These are phyloP conservation scores for Esox masquinongy DNA, from an alignment of 2,797 vertebrate species.

Conservation along the genomic window DNA sequence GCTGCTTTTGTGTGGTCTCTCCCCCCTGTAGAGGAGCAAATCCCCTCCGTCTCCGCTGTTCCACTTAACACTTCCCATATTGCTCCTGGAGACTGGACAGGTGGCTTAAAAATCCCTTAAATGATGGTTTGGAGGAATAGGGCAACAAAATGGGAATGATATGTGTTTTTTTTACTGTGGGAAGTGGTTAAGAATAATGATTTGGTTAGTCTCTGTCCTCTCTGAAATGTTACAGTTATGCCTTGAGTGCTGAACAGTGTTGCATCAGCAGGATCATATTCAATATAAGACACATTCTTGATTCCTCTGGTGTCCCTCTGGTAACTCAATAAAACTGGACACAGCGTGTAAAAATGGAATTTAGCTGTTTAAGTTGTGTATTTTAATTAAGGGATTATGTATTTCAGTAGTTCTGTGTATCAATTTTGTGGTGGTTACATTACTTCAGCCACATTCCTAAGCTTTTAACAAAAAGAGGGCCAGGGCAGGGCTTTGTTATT, in stretches of 20 bases:
- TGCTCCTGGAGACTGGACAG: constrained; percentile 21
- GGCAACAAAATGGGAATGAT: neutral
- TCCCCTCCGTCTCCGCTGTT: neutral
- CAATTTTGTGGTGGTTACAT: no score
- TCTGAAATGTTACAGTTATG: constrained; percentile 45
- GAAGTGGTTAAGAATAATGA: neutral
- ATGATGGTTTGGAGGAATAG: constrained; percentile 29
- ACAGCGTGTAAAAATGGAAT: constrained; percentile 48
- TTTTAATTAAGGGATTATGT: neutral
- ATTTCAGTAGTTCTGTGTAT: neutral
- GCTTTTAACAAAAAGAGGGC: no score
- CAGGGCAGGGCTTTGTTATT: no score
- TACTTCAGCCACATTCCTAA: no score
- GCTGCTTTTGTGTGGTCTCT: constrained; percentile 2
- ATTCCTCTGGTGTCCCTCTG: constrained; percentile 45
- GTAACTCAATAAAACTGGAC: constrained; percentile 54
- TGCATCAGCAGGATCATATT: constrained; percentile 58
- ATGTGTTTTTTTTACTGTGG: neutral
- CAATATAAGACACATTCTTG: constrained; percentile 64
- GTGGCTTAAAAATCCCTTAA: constrained; percentile 41
- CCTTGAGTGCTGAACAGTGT: constrained; percentile 56
- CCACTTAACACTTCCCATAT: constrained; percentile 19
- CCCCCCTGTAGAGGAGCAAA: neutral
- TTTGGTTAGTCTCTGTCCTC: constrained; percentile 15
- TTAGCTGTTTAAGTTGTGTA: constrained; percentile 4